Evolutionary conservation across 2,797 vertebrate genomes (phyloP), one percentile per base, ranked within the genome.

Genomic region (Antrozous pallidus): DNA sequence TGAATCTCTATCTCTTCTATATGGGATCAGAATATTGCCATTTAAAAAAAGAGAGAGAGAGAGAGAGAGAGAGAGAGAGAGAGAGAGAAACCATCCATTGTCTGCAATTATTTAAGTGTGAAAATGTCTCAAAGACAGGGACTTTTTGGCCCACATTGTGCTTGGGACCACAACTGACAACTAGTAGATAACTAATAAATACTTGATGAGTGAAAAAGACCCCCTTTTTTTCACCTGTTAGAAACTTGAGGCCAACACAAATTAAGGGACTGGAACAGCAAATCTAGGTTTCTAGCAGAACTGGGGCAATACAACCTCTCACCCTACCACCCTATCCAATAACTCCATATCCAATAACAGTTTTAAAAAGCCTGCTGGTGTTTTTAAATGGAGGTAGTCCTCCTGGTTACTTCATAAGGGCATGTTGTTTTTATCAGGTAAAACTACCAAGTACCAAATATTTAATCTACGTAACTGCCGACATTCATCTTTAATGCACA

Each of bases 231-330:
- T 51, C 2, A 73, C 31, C 38, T 78, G 3, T 54, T 20, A 22
- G n/a, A 82, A 67, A 75, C 24, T 54, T 2, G 28, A 54, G 67
- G 74, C 42, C 18, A 26, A 63, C 11, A 51, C 9, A 65, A 63
- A 38, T 2, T 26, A 73, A 71, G 31, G 2, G 13, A 18, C 5
- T 1, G 12, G 20, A 24, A 26, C 20, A 75, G 45, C 20, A 65
- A 75, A 61, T 42, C 54, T 80, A 16, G 1, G 31, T 13, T 12
- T 26, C 45, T 10, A 28, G 45, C n/a, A 45, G 24, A 86, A 16
- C 0, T 11, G 17, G 22, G 54, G 7, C 26, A 61, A 17, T 0
- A 0, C 0, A 7, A 26, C 33, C 18, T 17, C 77, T 86, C 17
- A 13, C 20, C 5, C 7, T 61, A 9, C 14, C 11, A 61, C 67